phyloP scores from a whole-genome alignment of 2,888 invertebrate genomes.

The Azorinus chamasolen region DNA sequence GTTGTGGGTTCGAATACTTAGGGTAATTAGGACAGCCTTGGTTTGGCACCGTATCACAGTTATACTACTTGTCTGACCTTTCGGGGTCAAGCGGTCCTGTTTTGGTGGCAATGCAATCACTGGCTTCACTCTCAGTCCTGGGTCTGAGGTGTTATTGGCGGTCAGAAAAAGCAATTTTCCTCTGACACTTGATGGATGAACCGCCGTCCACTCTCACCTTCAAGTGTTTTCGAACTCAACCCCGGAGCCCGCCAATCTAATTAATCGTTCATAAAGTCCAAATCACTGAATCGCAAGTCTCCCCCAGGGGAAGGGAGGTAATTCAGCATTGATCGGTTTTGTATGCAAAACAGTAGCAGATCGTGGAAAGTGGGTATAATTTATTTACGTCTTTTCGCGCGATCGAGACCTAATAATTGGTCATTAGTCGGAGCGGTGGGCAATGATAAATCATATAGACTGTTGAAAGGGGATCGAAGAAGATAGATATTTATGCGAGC shows the following conservation, averaged over 20 bases:
- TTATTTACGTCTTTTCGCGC: slow-evolving; percentile 65
- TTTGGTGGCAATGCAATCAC: slow-evolving; percentile 26
- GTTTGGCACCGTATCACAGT: too few species aligned
- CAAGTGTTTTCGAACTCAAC: slow-evolving; percentile 40
- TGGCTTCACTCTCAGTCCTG: slow-evolving; percentile 8
- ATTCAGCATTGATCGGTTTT: slow-evolving; percentile 57
- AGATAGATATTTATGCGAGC: too few species aligned
- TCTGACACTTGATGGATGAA: slow-evolving; percentile 60
- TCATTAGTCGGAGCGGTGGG: slow-evolving; percentile 37
- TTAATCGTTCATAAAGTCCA: slow-evolving; percentile 56
- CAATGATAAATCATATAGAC: slow-evolving; percentile 43
- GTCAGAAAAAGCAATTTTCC: slow-evolving; percentile 55
- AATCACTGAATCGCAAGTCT: slow-evolving; percentile 50
- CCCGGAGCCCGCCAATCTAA: slow-evolving; percentile 37
- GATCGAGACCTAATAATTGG: slow-evolving; percentile 56
- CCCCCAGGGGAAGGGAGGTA: slow-evolving; percentile 52
- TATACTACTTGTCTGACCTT: too few species aligned
- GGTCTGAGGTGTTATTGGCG: slow-evolving; percentile 28
- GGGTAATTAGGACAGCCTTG: too few species aligned
- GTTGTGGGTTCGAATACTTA: too few species aligned
- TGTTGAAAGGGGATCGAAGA: too few species aligned
- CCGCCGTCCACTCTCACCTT: slow-evolving; percentile 50
- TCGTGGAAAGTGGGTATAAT: slow-evolving; percentile 46
- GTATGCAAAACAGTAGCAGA: slow-evolving; percentile 40
- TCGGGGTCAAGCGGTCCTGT: slow-evolving; percentile 36